These are phyloP conservation scores for Acropora yongei DNA, from an alignment of 64 coral and sea anemone genomes.

Conservation along the genomic window DNA sequence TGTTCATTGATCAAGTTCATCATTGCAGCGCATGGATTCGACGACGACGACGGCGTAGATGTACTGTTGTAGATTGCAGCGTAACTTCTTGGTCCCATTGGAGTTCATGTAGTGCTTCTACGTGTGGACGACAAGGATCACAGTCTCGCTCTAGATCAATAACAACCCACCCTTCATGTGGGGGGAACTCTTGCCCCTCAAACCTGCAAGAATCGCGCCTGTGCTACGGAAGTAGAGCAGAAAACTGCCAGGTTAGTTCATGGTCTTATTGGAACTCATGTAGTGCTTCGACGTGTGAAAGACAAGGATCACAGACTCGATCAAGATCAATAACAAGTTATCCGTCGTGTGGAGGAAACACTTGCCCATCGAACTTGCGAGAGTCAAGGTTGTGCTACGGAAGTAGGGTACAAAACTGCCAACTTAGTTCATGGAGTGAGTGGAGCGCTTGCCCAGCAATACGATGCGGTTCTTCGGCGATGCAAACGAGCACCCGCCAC, in stretches of 20 bases:
- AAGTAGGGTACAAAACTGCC: neutral
- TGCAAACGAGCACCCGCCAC: neutral
- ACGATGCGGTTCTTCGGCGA: neutral
- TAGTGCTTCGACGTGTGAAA: neutral
- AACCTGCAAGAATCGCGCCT: neutral
- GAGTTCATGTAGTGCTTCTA: neutral
- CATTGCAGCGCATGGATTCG: neutral
- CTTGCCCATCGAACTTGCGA: neutral
- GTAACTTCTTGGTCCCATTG: conserved; percentile 1
- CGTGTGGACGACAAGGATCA: neutral
- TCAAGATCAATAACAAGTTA: neutral
- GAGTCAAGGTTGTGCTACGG: neutral
- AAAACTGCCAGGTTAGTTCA: neutral
- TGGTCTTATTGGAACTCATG: conserved; percentile 17
- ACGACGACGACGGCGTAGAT: neutral
- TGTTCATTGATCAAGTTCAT: neutral
- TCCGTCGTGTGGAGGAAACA: neutral
- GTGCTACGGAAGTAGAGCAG: neutral
- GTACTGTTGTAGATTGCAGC: neutral
- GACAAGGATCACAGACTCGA: neutral
- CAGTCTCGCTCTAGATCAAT: neutral
- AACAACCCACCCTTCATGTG: neutral
- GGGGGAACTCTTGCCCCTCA: neutral
- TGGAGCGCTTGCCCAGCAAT: conserved; percentile 2
- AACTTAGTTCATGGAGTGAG: neutral